Evolutionary conservation across 1,140 invertebrate genomes (phyloP), one percentile per base, ranked within the genome.

Genomic region (Drosophila cardini): DNA sequence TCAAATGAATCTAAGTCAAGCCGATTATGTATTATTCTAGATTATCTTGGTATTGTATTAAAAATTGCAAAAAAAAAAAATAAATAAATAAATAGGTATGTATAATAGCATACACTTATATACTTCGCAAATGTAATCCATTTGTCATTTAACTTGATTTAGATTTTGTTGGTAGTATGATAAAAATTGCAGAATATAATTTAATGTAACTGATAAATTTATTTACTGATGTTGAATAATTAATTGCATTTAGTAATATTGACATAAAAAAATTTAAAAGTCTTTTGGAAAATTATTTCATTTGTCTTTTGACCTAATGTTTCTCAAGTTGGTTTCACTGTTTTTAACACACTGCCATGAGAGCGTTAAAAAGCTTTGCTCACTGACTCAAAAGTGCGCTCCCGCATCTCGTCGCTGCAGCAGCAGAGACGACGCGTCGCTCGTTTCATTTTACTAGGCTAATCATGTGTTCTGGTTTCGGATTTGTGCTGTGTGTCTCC

Each of bases 401-500:
- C 58, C 60, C 58, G 40, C 73, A 75, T 61, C 15, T 34, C 43
- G 36, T 45, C 21, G 21, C n/a, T 52, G 60, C 60, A 52, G 40
- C 56, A 32, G 21, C 21, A 26, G 21, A 26, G 21, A 26, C 21
- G 21, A 26, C 21, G 58, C 58, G 58, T 36, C 68, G 72, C 73
- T 82, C 76, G 69, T 80, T 68, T 83, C 83, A 72, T 77, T 86
- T 91, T 91, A 91, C 85, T 91, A 91, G 90, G 90, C 90, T 91
- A 91, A 91, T 91, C 90, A 91, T 91, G 76, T 91, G 90, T 91
- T 91, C 86, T 91, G 90, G 82, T 91, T 91, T 91, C 73, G 70
- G 72, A 89, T 89, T 89, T 87, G 83, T 87, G 75, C 62, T 79
- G 65, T 55, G 52, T 75, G 43, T 72, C 61, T 65, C 63, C 40